Evolutionary conservation across 2,888 invertebrate genomes (phyloP).

Genomic region (Pollenia labialis): DNA sequence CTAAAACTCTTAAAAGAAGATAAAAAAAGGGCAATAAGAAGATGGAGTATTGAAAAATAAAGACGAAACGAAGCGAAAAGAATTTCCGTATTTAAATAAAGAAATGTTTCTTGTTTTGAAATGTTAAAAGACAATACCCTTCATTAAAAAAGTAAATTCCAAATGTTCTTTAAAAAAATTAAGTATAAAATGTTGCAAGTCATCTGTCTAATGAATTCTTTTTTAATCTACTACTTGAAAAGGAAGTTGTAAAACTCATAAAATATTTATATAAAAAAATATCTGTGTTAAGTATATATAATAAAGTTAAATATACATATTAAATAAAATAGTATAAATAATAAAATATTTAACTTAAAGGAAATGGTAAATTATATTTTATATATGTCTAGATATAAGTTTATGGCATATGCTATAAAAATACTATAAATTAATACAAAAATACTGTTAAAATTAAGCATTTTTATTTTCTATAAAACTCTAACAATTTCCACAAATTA

Average conservation of each 20-base stretch:
- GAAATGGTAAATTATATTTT: no score
- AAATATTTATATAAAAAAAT: background rate
- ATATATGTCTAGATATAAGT: no score
- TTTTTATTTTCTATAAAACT: no score
- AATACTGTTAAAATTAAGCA: no score
- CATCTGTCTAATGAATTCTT: background rate
- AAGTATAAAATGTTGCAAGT: slow-evolving; percentile 3
- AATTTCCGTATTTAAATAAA: slow-evolving; percentile 42
- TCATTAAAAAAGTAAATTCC: background rate
- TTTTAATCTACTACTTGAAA: slow-evolving; percentile 2
- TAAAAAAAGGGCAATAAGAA: slow-evolving; percentile 29
- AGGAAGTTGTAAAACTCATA: slow-evolving; percentile 32
- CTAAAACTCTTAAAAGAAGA: slow-evolving; percentile 14
- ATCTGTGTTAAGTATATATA: no score
- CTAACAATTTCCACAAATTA: no score
- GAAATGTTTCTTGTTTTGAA: slow-evolving; percentile 19
- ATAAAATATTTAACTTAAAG: no score
- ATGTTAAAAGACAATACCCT: slow-evolving; percentile 19
- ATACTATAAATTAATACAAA: no score
- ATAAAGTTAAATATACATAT: no score
- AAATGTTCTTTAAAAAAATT: background rate
- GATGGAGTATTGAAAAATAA: background rate
- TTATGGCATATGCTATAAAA: no score
- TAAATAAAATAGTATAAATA: no score
- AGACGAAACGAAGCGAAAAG: background rate